A percentile compares a stretch with the other conserved stretches of the same genome.
These are phyloP conservation scores for Momotus momota DNA, from an alignment of 2,797 vertebrate genomes.

Conservation along the genomic window DNA sequence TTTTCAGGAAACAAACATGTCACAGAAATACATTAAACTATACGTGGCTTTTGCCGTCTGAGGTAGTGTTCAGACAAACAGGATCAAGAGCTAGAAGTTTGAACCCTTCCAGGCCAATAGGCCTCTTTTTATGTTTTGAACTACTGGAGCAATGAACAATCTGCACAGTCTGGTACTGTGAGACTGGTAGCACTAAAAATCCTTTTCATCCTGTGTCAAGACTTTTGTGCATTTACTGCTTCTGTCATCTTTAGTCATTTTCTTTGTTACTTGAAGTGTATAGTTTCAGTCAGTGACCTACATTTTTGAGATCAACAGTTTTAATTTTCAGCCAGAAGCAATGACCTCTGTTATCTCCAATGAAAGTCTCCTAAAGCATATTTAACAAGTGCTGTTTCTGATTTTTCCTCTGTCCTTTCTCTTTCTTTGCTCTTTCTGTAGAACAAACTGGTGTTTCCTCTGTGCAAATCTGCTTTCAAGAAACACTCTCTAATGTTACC, in stretches of 20 bases:
- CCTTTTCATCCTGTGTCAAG: constrained; percentile 47
- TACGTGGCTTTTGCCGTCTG: constrained; percentile 55
- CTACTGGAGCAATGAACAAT: constrained; percentile 72
- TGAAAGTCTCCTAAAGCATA: constrained; percentile 51
- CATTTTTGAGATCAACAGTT: constrained; percentile 57
- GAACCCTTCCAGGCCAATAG: constrained; percentile 37
- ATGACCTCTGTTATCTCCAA: constrained; percentile 53
- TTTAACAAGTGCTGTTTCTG: constrained; percentile 69
- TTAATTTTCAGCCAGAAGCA: constrained; percentile 58
- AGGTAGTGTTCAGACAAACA: constrained; percentile 62
- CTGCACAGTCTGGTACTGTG: constrained; percentile 79
- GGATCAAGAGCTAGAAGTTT: constrained; percentile 57
- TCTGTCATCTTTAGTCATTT: constrained; percentile 54
- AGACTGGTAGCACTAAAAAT: constrained; percentile 71
- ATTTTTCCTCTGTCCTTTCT: constrained; percentile 60
- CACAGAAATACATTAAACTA: constrained; percentile 52
- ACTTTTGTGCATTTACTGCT: constrained; percentile 32
- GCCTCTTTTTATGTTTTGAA: constrained; percentile 62
- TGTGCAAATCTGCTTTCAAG: constrained; percentile 88
- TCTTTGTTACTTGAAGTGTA: constrained; percentile 74
- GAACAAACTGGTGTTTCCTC: constrained; percentile 91
- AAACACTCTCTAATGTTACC: constrained; percentile 85
- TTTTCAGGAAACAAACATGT: constrained; percentile 64
- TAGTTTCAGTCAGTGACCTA: constrained; percentile 57
- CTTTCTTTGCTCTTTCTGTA: constrained; percentile 78